These are phyloP conservation scores for Hexactinellida sp. DNA, from an alignment of 37 sponge, comb jelly and placozoan genomes.

Conservation along the genomic window DNA sequence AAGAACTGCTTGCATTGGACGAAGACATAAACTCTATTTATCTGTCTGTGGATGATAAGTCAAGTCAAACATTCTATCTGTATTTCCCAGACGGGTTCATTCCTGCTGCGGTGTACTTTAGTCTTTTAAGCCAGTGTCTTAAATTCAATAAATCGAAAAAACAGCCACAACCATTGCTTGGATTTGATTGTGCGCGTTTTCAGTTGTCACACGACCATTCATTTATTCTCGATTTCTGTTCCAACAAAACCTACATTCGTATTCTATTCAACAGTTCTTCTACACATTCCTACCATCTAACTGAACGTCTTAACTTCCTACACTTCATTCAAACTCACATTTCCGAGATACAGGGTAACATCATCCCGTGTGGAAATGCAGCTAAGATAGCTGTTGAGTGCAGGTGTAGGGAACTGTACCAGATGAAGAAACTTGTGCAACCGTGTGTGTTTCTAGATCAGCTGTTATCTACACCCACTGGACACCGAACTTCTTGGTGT, in stretches of 20 bases:
- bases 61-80: conserved; percentile 2
- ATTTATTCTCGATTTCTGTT: background rate
- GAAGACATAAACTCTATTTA: background rate
- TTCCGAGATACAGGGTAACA: background rate
- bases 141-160: conserved; percentile 1
- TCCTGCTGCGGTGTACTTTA: background rate
- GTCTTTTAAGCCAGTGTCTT: background rate
- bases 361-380: conserved; percentile 9
- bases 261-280: background rate
- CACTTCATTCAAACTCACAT: conserved; percentile 1
- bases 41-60: background rate
- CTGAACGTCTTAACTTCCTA: background rate
- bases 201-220: conserved; percentile 12
- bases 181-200: conserved; percentile 3
- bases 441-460: conserved; percentile 11
- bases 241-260: background rate
- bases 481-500: background rate
- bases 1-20: background rate
- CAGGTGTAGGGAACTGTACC: background rate
- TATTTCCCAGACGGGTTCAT: background rate
- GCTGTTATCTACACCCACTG: background rate
- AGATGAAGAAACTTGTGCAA: background rate
- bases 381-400: conserved; percentile 13
- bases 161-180: background rate
- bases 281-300: background rate